A percentile compares a stretch with the other conserved stretches of the same genome.
These are phyloP conservation scores for Stenodera caucasica DNA, from an alignment of 2,888 invertebrate species.

Conservation along the genomic window DNA sequence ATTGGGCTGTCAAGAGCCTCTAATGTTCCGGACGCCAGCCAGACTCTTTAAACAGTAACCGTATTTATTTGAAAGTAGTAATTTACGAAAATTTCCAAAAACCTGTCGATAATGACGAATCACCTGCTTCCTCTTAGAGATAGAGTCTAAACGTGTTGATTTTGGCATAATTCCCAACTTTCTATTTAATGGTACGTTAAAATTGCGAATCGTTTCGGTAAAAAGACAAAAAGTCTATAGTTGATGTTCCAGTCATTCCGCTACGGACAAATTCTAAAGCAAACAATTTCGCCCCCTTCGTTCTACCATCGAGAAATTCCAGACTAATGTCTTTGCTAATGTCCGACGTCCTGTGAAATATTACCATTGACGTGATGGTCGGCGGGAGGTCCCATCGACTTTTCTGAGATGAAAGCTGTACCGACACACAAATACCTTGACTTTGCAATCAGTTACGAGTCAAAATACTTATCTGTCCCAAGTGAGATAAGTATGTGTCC, in stretches of 20 bases:
- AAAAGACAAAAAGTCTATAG: background rate
- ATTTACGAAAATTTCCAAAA: background rate
- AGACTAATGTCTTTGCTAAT: slow-evolving; percentile 30
- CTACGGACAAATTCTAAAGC: slow-evolving; percentile 10
- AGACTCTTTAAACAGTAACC: background rate
- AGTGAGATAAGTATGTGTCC: slow-evolving; percentile 34
- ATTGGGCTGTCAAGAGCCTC: background rate
- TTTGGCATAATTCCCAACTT: slow-evolving; percentile 1
- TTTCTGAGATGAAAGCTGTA: slow-evolving; percentile 36
- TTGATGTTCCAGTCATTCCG: background rate
- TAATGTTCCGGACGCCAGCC: slow-evolving; percentile 4
- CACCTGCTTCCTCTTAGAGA: background rate
- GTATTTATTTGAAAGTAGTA: background rate
- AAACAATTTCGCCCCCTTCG: slow-evolving; percentile 13
- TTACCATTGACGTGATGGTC: slow-evolving; percentile 41
- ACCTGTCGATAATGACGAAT: slow-evolving; percentile 1
- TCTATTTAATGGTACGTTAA: background rate
- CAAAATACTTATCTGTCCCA: slow-evolving; percentile 36
- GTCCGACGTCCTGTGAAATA: slow-evolving; percentile 34
- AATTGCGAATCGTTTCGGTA: background rate
- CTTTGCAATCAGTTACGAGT: slow-evolving; percentile 41
- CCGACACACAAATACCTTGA: slow-evolving; percentile 38
- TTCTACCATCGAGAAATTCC: slow-evolving; percentile 10
- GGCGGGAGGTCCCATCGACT: slow-evolving; percentile 25
- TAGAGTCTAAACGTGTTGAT: background rate